Conservation (phyloP, 2,888 invertebrate species). For the Globia sparganii region DNA sequence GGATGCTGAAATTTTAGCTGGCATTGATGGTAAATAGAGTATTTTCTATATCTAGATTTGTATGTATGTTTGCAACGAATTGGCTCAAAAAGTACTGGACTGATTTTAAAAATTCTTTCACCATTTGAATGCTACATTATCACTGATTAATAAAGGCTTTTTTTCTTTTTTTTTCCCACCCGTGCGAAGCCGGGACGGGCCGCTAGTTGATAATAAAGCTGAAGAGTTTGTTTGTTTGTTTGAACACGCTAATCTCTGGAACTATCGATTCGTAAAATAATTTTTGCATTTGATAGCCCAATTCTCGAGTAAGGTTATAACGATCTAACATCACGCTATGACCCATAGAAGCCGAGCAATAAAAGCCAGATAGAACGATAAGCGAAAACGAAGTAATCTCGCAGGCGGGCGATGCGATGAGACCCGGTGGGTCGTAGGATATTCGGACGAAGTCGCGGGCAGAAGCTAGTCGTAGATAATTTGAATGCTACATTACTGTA, state of each 20-base stretch:
- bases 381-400: neutral
- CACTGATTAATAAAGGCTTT: too few species aligned
- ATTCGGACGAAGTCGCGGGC: neutral
- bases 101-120: too few species aligned
- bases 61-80: too few species aligned
- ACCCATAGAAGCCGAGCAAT: neutral
- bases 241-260: neutral
- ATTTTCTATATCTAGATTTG: too few species aligned
- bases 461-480: neutral
- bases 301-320: neutral
- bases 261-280: too few species aligned
- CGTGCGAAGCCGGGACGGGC: too few species aligned
- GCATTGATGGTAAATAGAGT: slow-evolving; percentile 91
- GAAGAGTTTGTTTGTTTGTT: neutral
- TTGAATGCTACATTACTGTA: neutral
- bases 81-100: too few species aligned
- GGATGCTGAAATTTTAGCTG: slow-evolving; percentile 92
- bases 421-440: neutral
- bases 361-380: neutral
- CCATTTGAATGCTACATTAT: too few species aligned
- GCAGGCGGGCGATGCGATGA: neutral
- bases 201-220: too few species aligned
- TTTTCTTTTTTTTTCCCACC: too few species aligned
- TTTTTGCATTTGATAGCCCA: neutral
- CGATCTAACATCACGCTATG: too few species aligned